Conservation (phyloP, 2,113 vertebrate species). For the Cyrtonyx montezumae region DNA sequence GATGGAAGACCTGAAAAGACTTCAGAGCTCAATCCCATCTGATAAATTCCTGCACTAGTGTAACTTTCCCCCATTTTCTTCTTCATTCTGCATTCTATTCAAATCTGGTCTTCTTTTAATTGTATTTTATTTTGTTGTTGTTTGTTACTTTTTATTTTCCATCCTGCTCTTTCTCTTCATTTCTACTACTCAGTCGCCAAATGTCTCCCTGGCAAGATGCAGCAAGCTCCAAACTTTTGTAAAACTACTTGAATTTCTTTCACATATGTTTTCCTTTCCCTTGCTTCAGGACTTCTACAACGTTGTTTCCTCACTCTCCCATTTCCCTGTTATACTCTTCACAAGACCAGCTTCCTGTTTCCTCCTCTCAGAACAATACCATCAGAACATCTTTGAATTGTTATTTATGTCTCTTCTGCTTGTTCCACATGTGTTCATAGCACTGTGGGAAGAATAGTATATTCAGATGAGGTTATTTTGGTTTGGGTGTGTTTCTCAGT, state of each 20-base stretch:
- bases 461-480: neutral
- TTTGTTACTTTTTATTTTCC: neutral
- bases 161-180: neutral
- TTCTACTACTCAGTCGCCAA: neutral
- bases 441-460: fast-evolving
- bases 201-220: neutral
- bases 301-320: neutral
- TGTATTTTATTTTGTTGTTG: neutral
- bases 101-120: neutral
- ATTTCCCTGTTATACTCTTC: neutral
- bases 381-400: neutral
- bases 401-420: neutral
- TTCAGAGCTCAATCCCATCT: neutral
- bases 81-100: neutral
- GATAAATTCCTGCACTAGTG: neutral
- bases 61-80: neutral
- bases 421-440: fast-evolving
- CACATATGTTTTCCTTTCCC: neutral
- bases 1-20: neutral
- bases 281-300: neutral
- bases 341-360: fast-evolving
- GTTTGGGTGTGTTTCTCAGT: neutral
- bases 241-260: neutral
- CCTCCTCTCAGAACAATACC: neutral
- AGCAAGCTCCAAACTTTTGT: neutral